Conservation (phyloP, 2,113 vertebrate genomes). For the Tachuris rubrigastra region DNA sequence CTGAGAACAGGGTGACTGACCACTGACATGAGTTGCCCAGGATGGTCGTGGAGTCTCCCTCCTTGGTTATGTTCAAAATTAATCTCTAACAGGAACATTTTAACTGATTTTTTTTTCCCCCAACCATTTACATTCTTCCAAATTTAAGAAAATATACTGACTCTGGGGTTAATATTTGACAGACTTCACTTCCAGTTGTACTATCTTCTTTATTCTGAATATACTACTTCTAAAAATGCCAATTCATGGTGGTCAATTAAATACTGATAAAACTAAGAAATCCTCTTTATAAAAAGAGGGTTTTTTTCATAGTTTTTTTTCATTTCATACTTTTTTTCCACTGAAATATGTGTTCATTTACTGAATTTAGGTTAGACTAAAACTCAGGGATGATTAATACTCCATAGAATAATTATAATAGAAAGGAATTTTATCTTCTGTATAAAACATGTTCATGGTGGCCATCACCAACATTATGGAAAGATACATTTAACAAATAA, state of each 20-base stretch:
- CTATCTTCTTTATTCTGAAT: not conserved
- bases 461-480: not conserved
- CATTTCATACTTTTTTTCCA: not conserved
- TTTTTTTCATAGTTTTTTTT: too few species aligned
- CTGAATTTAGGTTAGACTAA: not conserved
- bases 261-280: not conserved
- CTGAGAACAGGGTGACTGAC: not conserved
- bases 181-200: not conserved
- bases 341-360: not conserved
- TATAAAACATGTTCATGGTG: not conserved
- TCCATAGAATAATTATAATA: not conserved
- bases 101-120: not conserved
- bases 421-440: not conserved
- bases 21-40: fast-evolving
- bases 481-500: not conserved
- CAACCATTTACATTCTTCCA: fast-evolving
- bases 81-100: not conserved
- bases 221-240: not conserved
- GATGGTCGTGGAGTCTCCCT: not conserved
- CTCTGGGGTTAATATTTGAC: not conserved
- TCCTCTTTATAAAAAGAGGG: not conserved
- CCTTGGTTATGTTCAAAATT: not conserved
- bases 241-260: not conserved
- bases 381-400: not conserved
- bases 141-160: not conserved